These are phyloP conservation scores for Pristionchus entomophagus DNA, from an alignment of 2,888 invertebrate species.

Conservation along the genomic window DNA sequence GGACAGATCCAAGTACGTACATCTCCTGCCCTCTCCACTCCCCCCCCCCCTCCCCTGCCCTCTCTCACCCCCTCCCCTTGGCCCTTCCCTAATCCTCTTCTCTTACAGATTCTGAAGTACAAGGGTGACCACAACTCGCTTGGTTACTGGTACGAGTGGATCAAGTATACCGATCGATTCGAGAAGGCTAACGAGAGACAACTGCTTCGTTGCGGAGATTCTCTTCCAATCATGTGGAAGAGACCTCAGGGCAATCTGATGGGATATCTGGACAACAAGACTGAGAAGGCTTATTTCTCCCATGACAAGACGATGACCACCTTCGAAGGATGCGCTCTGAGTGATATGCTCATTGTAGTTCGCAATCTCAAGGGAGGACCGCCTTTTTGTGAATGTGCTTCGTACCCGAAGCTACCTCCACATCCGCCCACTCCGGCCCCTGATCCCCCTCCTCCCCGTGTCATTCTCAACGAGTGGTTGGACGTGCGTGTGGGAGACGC, in stretches of 20 bases:
- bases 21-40: too few species aligned
- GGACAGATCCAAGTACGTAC: too few species aligned
- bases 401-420: conserved; percentile 47
- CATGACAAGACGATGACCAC: conserved; percentile 53
- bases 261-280: conserved; percentile 65
- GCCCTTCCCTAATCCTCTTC: too few species aligned
- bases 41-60: too few species aligned
- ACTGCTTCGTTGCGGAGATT: conserved; percentile 58
- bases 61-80: too few species aligned
- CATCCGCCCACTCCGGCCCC: conserved; percentile 48
- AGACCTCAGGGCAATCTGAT: conserved; percentile 49
- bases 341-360: conserved; percentile 51
- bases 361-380: conserved; percentile 59
- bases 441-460: conserved; percentile 55
- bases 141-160: conserved; percentile 68
- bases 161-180: conserved; percentile 63
- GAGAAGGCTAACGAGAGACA: conserved; percentile 56
- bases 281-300: conserved; percentile 60
- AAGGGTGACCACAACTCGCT: conserved; percentile 59
- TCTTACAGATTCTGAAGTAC: conserved; percentile 55
- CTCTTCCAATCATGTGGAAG: conserved; percentile 64
- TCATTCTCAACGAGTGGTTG: conserved; percentile 59
- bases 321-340: conserved; percentile 4
- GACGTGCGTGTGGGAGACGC: conserved; percentile 21
- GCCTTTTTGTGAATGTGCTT: conserved; percentile 53